phyloP scores from a whole-genome alignment of 2,888 invertebrate genomes.

The Enoplolaimus lenunculus region DNA sequence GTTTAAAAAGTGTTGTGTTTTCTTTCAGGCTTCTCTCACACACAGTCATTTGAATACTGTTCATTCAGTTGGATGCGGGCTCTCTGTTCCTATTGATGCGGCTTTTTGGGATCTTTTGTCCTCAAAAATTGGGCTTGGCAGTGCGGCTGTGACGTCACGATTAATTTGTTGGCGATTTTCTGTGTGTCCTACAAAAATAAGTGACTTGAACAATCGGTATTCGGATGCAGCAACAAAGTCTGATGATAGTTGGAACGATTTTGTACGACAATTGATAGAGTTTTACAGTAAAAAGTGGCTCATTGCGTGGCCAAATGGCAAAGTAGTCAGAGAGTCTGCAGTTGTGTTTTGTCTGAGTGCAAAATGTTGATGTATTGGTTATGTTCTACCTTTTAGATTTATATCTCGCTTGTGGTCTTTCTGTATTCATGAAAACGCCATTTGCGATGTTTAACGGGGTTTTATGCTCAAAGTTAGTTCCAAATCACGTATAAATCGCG shows the following conservation, averaged over 20 bases:
- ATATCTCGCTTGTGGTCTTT: no score
- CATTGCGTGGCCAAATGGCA: background rate
- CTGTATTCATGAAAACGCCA: no score
- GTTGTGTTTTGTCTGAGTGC: no score
- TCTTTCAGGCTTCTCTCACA: background rate
- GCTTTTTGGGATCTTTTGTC: background rate
- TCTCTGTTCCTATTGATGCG: background rate
- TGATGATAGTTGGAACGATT: background rate
- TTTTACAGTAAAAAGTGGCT: background rate
- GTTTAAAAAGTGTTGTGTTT: no score
- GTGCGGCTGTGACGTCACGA: background rate
- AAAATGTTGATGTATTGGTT: no score
- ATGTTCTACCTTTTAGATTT: no score
- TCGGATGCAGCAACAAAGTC: background rate
- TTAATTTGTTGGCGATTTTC: background rate
- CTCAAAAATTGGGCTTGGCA: background rate
- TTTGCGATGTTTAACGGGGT: no score
- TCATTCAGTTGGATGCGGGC: background rate
- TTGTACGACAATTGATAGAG: background rate
- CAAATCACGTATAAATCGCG: no score
- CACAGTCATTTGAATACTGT: background rate
- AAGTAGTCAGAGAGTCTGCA: background rate
- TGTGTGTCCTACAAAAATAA: background rate
- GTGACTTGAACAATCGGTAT: background rate
- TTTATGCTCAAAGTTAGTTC: no score